A percentile compares a stretch with the other conserved stretches of the same genome.
phyloP scores from a whole-genome alignment of 2,888 invertebrate species.

The Sturmia bella region DNA sequence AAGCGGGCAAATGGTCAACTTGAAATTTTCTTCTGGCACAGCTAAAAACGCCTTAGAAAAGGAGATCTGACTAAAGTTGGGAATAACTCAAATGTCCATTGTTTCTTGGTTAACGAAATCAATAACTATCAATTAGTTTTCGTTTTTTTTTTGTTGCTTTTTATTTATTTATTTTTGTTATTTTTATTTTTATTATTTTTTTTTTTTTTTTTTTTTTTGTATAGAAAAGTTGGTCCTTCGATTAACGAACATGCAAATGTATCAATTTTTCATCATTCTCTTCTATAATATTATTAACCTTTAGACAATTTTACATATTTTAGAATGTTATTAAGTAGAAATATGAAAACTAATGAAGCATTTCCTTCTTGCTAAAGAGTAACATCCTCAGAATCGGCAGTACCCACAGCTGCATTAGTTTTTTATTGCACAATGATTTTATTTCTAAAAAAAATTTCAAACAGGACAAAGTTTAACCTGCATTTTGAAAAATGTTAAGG shows the following conservation, averaged over 20 bases:
- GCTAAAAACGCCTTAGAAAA: constrained; percentile 10
- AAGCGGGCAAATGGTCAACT: constrained; percentile 43
- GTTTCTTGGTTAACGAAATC: constrained; percentile 55
- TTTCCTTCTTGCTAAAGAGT: constrained; percentile 11
- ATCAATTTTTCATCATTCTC: neutral
- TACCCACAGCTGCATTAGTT: neutral
- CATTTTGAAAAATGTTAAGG: constrained; percentile 57
- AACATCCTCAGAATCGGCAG: neutral
- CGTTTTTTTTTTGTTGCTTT: neutral
- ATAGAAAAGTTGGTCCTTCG: constrained; percentile 4
- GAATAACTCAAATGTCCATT: constrained; percentile 47
- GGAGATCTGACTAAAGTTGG: constrained; percentile 22
- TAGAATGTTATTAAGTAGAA: constrained; percentile 58
- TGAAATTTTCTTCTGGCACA: constrained; percentile 41
- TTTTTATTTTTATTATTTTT: too few species aligned
- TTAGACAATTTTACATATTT: constrained; percentile 62
- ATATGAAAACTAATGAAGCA: constrained; percentile 65
- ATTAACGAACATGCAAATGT: neutral
- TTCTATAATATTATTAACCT: constrained; percentile 49
- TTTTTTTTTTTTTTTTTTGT: neutral
- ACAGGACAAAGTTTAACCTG: constrained; percentile 46
- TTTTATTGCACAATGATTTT: too few species aligned
- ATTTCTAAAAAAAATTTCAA: neutral
- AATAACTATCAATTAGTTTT: constrained; percentile 48
- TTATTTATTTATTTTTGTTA: constrained; percentile 1